These are phyloP conservation scores for Scatophagus argus DNA, from an alignment of 2,113 vertebrate species.

Conservation along the genomic window DNA sequence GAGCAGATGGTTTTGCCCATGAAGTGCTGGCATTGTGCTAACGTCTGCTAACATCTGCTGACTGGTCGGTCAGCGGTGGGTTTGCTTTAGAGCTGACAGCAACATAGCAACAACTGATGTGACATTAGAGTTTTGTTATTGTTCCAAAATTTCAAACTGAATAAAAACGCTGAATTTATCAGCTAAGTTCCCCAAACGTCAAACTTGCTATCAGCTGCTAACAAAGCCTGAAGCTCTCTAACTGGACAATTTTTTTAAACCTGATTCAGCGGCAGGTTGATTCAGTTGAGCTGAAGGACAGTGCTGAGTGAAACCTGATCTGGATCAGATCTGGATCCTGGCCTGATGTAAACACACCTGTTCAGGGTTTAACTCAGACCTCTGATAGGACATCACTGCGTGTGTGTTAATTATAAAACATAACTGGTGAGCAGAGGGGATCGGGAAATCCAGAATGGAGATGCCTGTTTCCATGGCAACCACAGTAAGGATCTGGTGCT, in stretches of 20 bases:
- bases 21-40: too few species aligned
- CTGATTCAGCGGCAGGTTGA: not conserved
- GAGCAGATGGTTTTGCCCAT: too few species aligned
- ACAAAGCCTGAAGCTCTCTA: not conserved
- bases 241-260: not conserved
- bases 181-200: not conserved
- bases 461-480: constrained; percentile 66
- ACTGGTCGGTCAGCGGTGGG: too few species aligned
- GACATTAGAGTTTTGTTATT: too few species aligned
- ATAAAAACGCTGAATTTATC: too few species aligned
- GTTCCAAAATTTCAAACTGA: not conserved
- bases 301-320: not conserved
- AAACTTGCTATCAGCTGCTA: not conserved
- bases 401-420: constrained; percentile 27
- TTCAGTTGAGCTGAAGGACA: not conserved
- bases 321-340: not conserved
- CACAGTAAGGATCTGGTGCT: constrained; percentile 15
- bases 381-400: too few species aligned
- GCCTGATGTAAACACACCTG: not conserved
- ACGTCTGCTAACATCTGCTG: too few species aligned
- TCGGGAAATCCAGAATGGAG: not conserved
- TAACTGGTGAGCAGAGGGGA: not conserved
- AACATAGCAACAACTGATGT: too few species aligned
- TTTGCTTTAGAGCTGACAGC: too few species aligned
- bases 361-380: not conserved